These are phyloP conservation scores for Pandion haliaetus DNA, from an alignment of 2,113 vertebrate genomes.

Conservation along the genomic window DNA sequence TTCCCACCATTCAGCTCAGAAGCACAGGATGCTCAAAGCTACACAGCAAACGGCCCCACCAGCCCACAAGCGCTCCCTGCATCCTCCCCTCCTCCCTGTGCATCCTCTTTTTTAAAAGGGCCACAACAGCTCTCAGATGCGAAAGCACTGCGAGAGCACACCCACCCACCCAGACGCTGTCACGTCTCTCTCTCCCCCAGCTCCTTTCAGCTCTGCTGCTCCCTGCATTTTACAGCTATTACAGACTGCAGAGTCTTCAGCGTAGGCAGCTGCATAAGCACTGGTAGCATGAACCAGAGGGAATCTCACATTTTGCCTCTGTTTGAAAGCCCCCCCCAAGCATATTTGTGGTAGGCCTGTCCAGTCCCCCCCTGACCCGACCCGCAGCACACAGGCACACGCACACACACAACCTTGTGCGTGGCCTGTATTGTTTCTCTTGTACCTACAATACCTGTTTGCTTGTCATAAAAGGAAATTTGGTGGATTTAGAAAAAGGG, in stretches of 20 bases:
- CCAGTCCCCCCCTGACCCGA: no score
- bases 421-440: neutral
- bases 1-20: neutral
- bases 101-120: neutral
- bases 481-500: neutral
- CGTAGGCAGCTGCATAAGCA: neutral
- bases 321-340: neutral
- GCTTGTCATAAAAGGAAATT: neutral
- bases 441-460: neutral
- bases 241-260: neutral
- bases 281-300: neutral
- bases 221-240: neutral
- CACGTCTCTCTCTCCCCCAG: neutral
- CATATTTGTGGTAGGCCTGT: neutral
- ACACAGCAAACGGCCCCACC: accelerated
- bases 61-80: accelerated
- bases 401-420: neutral
- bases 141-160: neutral
- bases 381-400: neutral
- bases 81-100: neutral
- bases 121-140: neutral
- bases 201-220: neutral
- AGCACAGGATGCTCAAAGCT: neutral
- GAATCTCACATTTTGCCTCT: neutral
- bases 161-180: no score